Evolutionary conservation across 2,888 invertebrate genomes (phyloP), one percentile per base, ranked within the genome.

Genomic region (Falcaria lacertinaria): DNA sequence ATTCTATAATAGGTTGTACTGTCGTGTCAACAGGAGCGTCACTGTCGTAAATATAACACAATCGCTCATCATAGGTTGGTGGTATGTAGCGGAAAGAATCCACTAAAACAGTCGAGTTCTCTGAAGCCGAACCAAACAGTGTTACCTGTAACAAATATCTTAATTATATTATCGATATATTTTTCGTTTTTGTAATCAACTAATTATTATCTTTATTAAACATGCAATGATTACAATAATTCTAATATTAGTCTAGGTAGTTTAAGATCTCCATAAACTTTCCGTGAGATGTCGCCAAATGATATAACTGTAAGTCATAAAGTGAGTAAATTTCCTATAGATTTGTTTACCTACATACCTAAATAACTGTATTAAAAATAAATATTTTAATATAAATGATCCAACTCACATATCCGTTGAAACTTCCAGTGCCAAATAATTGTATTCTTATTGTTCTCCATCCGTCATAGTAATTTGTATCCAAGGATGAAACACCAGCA

Each of bases 31-130:
- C 32, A 16, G 25, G 28, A 4, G 52, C 15, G 41, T 47, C 38
- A 33, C 41, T 33, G n/a, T 54, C 46, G 22, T 67, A 73, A 34
- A 70, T 57, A 11, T 48, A 39, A 42, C 72, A 67, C 28, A 50
- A 47, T 0, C 53, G 41, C 8, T 63, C 64, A 33, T 52, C 44
- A 4, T 45, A 13, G 7, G 28, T 35, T 3, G 61, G 63, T 2
- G 62, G 54, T n/a, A 60, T 57, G 35, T 72, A 70, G 39, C 69
- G 45, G 41, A 74, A 63, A 4, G 75, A 74, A 37, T 69, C 69
- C 1, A 74, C 41, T 8, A 66, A 41, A 4, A 70, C 50, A 36
- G 46, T 48, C 13, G 73, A 64, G 4, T 39, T 50, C 2, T 52
- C 39, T 16, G 55, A 43, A 16, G 57, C 57, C 4, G 53, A 41